Evolutionary conservation across 1,140 invertebrate species (phyloP), one percentile per base, ranked within the genome.

Genomic region (Delia radicum): DNA sequence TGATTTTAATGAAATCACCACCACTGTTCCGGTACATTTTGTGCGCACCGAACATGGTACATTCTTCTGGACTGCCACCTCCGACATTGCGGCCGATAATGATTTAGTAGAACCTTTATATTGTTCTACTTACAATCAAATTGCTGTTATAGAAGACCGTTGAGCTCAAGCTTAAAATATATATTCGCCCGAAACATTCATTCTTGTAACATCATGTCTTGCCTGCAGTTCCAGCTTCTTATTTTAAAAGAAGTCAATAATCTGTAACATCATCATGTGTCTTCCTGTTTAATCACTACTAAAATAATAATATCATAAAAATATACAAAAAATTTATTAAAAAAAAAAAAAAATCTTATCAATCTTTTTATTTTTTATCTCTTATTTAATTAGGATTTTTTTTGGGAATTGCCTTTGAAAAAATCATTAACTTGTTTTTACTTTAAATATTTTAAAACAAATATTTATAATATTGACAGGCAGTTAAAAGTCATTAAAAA

Each of bases 51-150:
- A 88, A 72, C 87, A 88, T 26, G 88, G 88, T 28, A 89, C 88
- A 61, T 89, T 89, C 84, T 89, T 89, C 84, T 89, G 88, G 88
- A 89, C 88, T n/a, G 89, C 90, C 29, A 81, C 86, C 78, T 82
- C 80, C 73, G 80, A 83, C 71, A 72, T 85, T 72, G 83, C 83
- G 42, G 84, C 87, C 33, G 88, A 89, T 77, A 83, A 84, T 78
- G 88, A 89, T 77, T 80, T 85, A n/a, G 65, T 84, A 42, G 80
- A 84, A 79, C 87, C 84, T 29, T 79, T 84, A 26, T 81, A 77
- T 73, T 82, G 83, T 80, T 85, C 83, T 75, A 88, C 81, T 6
- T 83, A 77, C 87, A 89, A 83, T 81, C 80, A 80, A 82, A 78
- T 88, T 83, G 85, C 82, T 46, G 79, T 84, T 21, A 81, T 80